These are phyloP conservation scores for Patagioenas fasciata DNA, from an alignment of 2,113 vertebrate genomes.

Conservation along the genomic window DNA sequence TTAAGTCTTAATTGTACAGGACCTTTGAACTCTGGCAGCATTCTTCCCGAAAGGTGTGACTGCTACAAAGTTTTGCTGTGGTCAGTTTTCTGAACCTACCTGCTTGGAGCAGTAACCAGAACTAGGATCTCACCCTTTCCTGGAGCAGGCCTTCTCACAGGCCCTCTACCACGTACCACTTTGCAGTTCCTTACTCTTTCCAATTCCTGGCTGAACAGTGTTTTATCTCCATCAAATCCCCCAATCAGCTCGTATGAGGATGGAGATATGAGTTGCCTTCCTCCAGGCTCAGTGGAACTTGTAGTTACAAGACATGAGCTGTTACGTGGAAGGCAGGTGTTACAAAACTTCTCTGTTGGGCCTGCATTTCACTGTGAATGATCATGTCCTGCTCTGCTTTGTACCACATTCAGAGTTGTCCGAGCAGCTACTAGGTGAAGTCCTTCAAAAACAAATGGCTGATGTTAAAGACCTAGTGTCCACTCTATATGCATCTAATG, in stretches of 20 bases:
- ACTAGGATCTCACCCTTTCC: neutral
- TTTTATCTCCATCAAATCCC: neutral
- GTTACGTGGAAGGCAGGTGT: neutral
- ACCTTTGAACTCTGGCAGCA: neutral
- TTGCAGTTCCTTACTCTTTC: neutral
- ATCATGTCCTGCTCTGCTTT: neutral
- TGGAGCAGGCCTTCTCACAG: neutral
- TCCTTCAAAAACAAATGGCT: neutral
- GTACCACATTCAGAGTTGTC: neutral
- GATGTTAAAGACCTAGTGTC: too few relatives aligned
- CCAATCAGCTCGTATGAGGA: neutral
- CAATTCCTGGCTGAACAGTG: neutral
- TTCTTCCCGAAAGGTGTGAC: neutral
- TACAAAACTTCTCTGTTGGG: neutral
- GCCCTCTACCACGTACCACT: neutral
- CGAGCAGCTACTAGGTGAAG: neutral
- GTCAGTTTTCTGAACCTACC: neutral
- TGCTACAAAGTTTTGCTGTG: neutral
- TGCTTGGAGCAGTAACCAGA: neutral
- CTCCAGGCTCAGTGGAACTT: neutral
- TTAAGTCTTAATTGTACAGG: neutral
- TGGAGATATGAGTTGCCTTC: fast-evolving
- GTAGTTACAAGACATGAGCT: neutral
- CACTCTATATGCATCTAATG: neutral
- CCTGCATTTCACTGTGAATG: neutral